These are phyloP conservation scores for Eptatretus atami DNA, from an alignment of 2,797 vertebrate genomes.

Conservation along the genomic window DNA sequence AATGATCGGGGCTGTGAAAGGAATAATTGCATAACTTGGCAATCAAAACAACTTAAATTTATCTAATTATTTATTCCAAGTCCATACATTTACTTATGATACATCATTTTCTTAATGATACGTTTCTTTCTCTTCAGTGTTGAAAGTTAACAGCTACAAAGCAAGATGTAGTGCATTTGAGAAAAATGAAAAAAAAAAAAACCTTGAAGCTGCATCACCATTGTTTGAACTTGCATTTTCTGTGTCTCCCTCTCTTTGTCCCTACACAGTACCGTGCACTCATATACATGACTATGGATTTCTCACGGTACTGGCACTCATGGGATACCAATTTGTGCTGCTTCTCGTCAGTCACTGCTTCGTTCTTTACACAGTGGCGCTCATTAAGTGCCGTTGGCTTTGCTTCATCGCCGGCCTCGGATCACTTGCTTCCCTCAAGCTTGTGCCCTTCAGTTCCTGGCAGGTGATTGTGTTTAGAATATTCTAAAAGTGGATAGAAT, in stretches of 20 bases:
- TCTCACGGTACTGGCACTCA: slow-evolving; percentile 37
- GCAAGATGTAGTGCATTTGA: too few species aligned
- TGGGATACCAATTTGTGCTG: slow-evolving; percentile 51
- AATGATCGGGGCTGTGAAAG: too few species aligned
- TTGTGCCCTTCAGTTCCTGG: slow-evolving; percentile 62
- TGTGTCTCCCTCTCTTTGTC: not conserved
- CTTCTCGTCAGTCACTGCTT: slow-evolving; percentile 61
- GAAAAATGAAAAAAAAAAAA: too few species aligned
- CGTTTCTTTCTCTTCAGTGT: too few species aligned
- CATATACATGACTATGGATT: slow-evolving; percentile 44
- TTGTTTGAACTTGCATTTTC: not conserved
- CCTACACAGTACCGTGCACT: slow-evolving; percentile 35
- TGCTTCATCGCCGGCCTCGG: slow-evolving; percentile 41
- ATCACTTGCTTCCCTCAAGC: slow-evolving; percentile 53
- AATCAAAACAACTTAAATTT: too few species aligned
- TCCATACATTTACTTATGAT: too few species aligned
- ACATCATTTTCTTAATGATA: too few species aligned
- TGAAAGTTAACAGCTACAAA: too few species aligned
- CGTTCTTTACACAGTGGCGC: slow-evolving; percentile 41
- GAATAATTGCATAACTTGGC: too few species aligned
- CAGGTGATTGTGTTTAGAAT: slow-evolving; percentile 22
- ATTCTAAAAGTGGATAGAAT: too few species aligned
- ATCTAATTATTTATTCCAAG: too few species aligned
- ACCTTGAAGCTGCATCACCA: too few species aligned
- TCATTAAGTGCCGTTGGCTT: slow-evolving; percentile 59